These are phyloP conservation scores for Linnaemya vulpina DNA, from an alignment of 2,888 invertebrate species.

Conservation along the genomic window DNA sequence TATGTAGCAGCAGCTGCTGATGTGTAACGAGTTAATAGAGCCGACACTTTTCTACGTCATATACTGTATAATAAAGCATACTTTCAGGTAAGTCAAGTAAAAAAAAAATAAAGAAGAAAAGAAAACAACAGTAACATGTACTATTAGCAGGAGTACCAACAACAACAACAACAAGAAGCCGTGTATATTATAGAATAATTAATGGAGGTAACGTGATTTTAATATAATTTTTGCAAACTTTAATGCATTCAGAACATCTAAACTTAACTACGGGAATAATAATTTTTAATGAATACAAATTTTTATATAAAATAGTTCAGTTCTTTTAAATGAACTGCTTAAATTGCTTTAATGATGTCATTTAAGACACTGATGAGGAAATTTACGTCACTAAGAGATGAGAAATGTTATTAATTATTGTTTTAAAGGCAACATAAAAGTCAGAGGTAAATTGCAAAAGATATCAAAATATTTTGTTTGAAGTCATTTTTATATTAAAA, in stretches of 20 bases:
- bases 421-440: no score
- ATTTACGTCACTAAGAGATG: not conserved
- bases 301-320: not conserved
- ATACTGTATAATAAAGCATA: constrained; percentile 42
- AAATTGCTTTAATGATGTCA: not conserved
- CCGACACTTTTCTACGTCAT: constrained; percentile 31
- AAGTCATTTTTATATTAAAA: no score
- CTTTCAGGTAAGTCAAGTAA: constrained; percentile 12
- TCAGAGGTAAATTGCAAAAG: no score
- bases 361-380: not conserved
- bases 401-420: no score
- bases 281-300: not conserved
- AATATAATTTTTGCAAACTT: constrained; percentile 38
- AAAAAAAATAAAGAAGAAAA: not conserved
- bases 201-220: constrained; percentile 66
- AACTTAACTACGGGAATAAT: constrained; percentile 26
- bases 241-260: constrained; percentile 22
- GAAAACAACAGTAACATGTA: not conserved
- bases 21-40: constrained; percentile 59
- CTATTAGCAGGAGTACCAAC: not conserved
- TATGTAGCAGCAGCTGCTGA: constrained; percentile 50
- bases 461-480: no score
- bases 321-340: not conserved
- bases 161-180: no score
- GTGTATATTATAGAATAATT: constrained; percentile 52